phyloP scores from a whole-genome alignment of 2,797 vertebrate genomes.

The Tenualosa thibaudeaui region DNA sequence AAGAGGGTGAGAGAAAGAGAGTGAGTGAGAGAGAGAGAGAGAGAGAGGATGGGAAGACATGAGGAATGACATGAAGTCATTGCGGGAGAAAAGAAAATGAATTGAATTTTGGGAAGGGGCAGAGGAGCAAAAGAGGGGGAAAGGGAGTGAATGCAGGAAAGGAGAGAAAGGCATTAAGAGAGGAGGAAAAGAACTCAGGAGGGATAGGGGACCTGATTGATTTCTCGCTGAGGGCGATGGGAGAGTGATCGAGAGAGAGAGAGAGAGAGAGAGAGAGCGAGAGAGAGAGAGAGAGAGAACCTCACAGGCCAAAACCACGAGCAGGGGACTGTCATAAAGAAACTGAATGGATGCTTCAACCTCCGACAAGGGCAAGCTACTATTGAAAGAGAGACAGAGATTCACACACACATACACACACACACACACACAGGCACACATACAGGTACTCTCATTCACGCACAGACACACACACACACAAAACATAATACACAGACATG shows the following conservation, averaged over 20 bases:
- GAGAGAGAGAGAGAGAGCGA: not conserved
- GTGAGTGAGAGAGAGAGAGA: conserved; percentile 6
- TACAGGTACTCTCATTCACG: conserved; percentile 28
- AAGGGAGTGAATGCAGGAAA: not conserved
- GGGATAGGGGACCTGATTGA: conserved; percentile 11
- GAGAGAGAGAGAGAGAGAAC: conserved; percentile 22
- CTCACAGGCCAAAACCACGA: conserved; percentile 41
- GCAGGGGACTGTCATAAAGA: conserved; percentile 63
- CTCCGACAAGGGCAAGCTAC: conserved; percentile 69
- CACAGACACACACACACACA: not conserved
- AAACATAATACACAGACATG: not conserved
- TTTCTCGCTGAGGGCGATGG: conserved; percentile 44
- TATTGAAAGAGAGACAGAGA: conserved; percentile 6
- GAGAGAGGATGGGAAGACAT: too few relatives aligned
- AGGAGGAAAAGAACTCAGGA: not conserved
- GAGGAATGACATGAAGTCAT: not conserved
- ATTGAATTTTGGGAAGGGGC: not conserved
- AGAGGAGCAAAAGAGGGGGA: not conserved
- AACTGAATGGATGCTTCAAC: conserved; percentile 67
- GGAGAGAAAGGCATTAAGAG: conserved; percentile 20
- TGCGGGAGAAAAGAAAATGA: conserved; percentile 31
- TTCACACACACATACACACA: conserved; percentile 35
- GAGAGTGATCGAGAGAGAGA: not conserved
- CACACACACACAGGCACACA: not conserved
- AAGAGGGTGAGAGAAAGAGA: not conserved